Evolutionary conservation across 2,797 vertebrate genomes (phyloP).

Genomic region (Varecia variegata): DNA sequence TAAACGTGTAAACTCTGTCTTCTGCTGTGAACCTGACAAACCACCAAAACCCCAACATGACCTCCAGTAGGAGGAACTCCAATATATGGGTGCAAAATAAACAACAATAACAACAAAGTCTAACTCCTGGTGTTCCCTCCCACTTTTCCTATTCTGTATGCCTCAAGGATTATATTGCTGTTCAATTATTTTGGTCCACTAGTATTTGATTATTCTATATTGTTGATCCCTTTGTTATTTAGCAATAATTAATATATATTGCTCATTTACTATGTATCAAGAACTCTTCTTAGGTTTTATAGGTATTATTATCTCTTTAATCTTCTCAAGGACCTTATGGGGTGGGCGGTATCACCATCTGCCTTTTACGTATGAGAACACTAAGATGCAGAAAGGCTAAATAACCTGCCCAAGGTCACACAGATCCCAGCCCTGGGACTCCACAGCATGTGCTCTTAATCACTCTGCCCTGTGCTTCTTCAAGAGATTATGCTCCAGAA

Average conservation of each 20-base stretch:
- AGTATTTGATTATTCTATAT: background rate
- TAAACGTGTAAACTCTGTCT: background rate
- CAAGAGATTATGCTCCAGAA: background rate
- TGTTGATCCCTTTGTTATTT: background rate
- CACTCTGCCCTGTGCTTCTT: background rate
- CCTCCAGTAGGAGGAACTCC: background rate
- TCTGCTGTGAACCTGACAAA: background rate
- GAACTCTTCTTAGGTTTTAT: background rate
- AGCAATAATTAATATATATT: background rate
- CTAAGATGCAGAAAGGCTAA: background rate
- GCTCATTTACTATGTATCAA: background rate
- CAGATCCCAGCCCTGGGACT: background rate
- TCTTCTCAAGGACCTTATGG: background rate
- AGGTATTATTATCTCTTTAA: background rate
- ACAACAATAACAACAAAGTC: background rate
- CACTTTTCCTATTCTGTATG: background rate
- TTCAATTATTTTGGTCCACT: background rate
- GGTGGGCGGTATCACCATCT: background rate
- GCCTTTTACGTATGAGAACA: background rate
- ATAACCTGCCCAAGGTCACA: background rate
- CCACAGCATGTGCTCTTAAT: background rate
- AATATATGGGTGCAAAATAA: background rate
- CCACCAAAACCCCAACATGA: background rate
- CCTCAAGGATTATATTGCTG: background rate
- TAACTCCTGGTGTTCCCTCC: background rate